Percentiles rank a stretch among this genome's conserved stretches.
Evolutionary conservation across 2,888 invertebrate genomes (phyloP).

Genomic region (Mimas tiliae): DNA sequence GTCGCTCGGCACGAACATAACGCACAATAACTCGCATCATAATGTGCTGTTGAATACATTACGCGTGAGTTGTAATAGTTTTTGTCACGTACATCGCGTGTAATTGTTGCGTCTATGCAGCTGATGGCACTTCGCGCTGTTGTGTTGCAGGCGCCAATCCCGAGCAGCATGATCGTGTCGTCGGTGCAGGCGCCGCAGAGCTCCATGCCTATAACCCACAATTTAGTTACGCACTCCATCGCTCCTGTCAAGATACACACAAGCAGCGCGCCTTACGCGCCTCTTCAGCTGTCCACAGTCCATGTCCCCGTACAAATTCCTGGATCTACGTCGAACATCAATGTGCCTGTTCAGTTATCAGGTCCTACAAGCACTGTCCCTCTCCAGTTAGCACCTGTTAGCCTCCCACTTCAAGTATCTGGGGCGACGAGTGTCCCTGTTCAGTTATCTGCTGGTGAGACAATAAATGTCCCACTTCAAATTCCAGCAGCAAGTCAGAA

Average conservation of each 20-base stretch:
- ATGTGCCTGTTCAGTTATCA: constrained; percentile 77
- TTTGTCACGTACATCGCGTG: constrained; percentile 21
- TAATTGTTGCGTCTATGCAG: constrained; percentile 21
- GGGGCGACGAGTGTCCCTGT: constrained; percentile 73
- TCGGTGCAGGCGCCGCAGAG: constrained; percentile 77
- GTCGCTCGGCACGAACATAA: constrained; percentile 58
- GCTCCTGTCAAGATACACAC: constrained; percentile 78
- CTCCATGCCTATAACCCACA: constrained; percentile 76
- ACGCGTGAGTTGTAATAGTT: constrained; percentile 66
- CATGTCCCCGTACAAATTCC: constrained; percentile 81
- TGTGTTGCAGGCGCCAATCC: constrained; percentile 75
- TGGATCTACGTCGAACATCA: constrained; percentile 75
- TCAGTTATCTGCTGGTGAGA: constrained; percentile 74
- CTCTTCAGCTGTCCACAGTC: constrained; percentile 75
- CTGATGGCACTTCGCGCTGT: constrained; percentile 20
- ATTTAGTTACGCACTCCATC: constrained; percentile 74
- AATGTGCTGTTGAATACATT: constrained; percentile 79
- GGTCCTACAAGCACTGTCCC: constrained; percentile 68
- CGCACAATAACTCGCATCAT: constrained; percentile 68
- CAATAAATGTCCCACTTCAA: constrained; percentile 77
- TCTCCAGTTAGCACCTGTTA: constrained; percentile 73
- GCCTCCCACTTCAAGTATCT: constrained; percentile 75
- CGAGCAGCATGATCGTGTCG: constrained; percentile 81
- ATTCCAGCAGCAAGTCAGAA: constrained; percentile 67
- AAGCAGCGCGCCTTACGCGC: constrained; percentile 65